phyloP scores from a whole-genome alignment of 2,797 vertebrate genomes.

The Tragopan temminckii region DNA sequence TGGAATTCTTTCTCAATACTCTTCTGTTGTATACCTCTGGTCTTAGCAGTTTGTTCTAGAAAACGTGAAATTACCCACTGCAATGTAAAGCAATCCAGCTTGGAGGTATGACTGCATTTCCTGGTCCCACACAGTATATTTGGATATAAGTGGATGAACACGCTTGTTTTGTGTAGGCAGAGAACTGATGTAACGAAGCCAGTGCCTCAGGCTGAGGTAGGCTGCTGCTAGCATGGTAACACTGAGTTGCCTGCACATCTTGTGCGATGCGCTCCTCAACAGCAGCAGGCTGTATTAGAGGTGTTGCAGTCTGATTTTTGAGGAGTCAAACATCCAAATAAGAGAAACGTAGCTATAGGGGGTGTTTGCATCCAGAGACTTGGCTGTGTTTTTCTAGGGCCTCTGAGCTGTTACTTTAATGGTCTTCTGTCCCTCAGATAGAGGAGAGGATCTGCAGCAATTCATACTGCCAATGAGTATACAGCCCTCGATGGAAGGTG shows the following conservation, averaged over 20 bases:
- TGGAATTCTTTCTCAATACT: not conserved
- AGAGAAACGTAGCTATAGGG: not conserved
- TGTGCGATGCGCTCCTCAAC: not conserved
- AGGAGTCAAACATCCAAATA: not conserved
- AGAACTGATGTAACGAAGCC: not conserved
- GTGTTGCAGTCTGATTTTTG: not conserved
- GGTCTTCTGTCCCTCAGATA: not conserved
- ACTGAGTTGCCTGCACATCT: not conserved
- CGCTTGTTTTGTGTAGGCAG: not conserved
- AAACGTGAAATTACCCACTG: not conserved
- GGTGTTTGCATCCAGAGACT: not conserved
- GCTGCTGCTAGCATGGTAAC: not conserved
- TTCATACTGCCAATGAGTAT: not conserved
- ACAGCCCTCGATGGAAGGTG: accelerated
- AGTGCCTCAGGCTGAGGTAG: not conserved
- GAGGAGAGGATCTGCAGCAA: not conserved
- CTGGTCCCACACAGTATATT: not conserved
- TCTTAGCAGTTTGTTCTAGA: not conserved
- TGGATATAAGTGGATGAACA: not conserved
- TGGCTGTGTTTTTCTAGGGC: accelerated
- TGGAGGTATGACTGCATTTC: not conserved
- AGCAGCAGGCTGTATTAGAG: not conserved
- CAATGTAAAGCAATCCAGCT: not conserved
- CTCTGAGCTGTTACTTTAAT: not conserved
- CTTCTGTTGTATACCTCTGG: not conserved